Percentiles rank a stretch among this genome's conserved stretches.
These are phyloP conservation scores for Odobenus rosmarus DNA, from an alignment of 2,113 vertebrate species.

Conservation along the genomic window DNA sequence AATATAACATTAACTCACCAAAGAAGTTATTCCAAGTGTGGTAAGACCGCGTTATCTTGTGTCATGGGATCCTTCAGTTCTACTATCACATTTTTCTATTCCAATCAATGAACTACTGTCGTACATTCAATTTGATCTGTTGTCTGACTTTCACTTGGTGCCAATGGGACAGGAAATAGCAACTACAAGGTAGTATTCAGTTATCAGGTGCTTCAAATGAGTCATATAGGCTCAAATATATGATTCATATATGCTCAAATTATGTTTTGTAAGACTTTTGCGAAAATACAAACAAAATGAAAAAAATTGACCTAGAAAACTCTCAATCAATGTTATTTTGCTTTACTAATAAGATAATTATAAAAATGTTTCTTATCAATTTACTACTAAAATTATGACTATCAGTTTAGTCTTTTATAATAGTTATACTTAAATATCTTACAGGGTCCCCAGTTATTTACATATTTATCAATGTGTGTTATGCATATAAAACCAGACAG, in stretches of 20 bases:
- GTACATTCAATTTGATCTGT: not conserved
- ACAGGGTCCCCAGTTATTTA: not conserved
- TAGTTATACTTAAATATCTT: not conserved
- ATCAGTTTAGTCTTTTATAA: not conserved
- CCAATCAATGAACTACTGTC: not conserved
- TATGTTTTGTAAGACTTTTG: not conserved
- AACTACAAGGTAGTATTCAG: not conserved
- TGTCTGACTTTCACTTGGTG: not conserved
- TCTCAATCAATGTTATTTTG: not conserved
- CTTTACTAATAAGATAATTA: conserved; percentile 6
- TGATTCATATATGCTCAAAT: not conserved
- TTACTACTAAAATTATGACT: not conserved
- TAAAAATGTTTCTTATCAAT: not conserved
- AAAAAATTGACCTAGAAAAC: not conserved
- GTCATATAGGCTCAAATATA: not conserved
- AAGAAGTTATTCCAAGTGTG: not conserved
- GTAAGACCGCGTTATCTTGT: not conserved
- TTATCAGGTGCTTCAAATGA: conserved; percentile 7
- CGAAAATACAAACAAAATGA: not conserved
- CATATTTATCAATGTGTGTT: not conserved
- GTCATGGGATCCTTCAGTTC: not conserved
- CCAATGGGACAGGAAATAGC: not conserved
- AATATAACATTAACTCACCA: not conserved
- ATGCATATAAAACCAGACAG: not conserved
- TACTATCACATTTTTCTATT: not conserved